These are phyloP conservation scores for Orchesellides sinensis DNA, from an alignment of 2,888 invertebrate species.

Conservation along the genomic window DNA sequence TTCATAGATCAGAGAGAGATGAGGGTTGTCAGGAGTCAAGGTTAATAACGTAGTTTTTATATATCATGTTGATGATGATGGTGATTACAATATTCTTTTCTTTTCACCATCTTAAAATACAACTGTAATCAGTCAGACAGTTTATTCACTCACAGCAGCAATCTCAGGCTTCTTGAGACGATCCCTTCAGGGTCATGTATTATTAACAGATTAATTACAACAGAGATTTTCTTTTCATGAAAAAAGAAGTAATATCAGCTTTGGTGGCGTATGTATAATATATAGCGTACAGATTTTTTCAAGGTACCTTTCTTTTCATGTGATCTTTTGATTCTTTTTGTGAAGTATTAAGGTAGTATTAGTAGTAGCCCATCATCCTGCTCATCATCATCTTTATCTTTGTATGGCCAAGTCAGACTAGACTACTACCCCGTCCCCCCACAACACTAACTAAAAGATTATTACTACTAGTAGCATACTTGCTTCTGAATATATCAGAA, in stretches of 20 bases:
- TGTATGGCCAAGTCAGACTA: too few relatives aligned
- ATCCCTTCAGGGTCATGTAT: slow-evolving; percentile 64
- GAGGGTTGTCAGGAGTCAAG: slow-evolving; percentile 40
- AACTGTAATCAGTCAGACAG: too few relatives aligned
- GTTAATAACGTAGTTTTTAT: slow-evolving; percentile 38
- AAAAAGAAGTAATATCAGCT: slow-evolving; percentile 8
- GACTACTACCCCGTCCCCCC: too few relatives aligned
- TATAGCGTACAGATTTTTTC: slow-evolving; percentile 10
- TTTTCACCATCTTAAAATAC: not conserved
- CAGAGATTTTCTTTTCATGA: slow-evolving; percentile 23
- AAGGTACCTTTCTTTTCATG: not conserved
- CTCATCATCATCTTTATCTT: slow-evolving; percentile 4
- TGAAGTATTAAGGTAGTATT: too few relatives aligned
- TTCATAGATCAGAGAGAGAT: slow-evolving; percentile 37
- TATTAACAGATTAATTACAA: slow-evolving; percentile 65
- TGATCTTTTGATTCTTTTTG: too few relatives aligned
- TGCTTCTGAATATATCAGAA: too few relatives aligned
- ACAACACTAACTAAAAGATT: too few relatives aligned
- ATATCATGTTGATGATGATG: too few relatives aligned
- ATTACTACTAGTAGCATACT: too few relatives aligned
- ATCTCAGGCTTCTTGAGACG: slow-evolving; percentile 28
- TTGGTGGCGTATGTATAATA: slow-evolving; percentile 22
- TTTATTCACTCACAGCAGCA: slow-evolving; percentile 12
- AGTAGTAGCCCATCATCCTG: not conserved
- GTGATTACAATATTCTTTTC: not conserved